Conservation (phyloP, 2,113 vertebrate species). For the Arvicanthis niloticus region DNA sequence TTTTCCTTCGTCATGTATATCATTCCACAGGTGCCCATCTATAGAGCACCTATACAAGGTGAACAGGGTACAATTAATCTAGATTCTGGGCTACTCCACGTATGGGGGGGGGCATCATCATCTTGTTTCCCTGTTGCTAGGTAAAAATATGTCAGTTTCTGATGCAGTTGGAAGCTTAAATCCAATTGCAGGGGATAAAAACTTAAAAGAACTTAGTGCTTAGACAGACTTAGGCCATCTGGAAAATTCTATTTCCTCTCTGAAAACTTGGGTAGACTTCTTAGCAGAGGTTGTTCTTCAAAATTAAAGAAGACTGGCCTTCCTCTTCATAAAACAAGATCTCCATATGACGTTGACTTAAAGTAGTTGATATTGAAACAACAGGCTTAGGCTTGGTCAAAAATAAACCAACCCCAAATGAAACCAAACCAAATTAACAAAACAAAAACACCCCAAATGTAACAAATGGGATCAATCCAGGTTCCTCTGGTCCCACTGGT, state of each 20-base stretch:
- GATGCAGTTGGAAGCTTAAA: neutral
- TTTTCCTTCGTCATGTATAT: neutral
- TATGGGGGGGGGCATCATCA: neutral
- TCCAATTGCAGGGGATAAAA: neutral
- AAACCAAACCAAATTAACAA: neutral
- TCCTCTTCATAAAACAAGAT: neutral
- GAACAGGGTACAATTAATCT: neutral
- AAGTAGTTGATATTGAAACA: neutral
- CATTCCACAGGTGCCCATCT: neutral
- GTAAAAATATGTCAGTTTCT: too few relatives aligned
- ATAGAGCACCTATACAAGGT: neutral
- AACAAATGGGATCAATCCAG: too few relatives aligned
- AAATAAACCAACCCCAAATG: neutral
- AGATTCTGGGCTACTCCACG: neutral
- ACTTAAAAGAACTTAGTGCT: neutral
- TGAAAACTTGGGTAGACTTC: neutral
- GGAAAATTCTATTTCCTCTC: neutral
- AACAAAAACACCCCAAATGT: neutral
- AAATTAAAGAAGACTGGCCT: neutral
- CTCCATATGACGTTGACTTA: neutral
- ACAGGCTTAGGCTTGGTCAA: neutral
- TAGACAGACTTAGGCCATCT: neutral
- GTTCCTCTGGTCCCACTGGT: neutral
- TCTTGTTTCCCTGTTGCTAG: neutral
- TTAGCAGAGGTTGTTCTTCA: neutral